A percentile compares a stretch with the other conserved stretches of the same genome.
Conservation (phyloP, 2,888 invertebrate species). For the Altica lythri region DNA sequence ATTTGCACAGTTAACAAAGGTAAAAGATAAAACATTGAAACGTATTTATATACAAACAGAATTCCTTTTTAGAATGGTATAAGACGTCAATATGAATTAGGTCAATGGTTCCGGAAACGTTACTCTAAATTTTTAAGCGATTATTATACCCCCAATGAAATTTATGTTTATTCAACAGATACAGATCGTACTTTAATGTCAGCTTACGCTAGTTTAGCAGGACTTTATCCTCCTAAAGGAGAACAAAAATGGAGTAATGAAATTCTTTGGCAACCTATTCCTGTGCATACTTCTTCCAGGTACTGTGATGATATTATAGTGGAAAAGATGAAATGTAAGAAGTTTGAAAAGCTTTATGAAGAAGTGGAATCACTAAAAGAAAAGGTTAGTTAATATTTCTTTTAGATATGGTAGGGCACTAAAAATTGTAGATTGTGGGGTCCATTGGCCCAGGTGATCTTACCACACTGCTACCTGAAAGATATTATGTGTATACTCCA, state of each 20-base stretch:
- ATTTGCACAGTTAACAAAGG: too few species aligned
- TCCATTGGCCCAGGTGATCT: too few species aligned
- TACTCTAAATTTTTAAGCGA: slow-evolving; percentile 66
- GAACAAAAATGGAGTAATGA: slow-evolving; percentile 44
- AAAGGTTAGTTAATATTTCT: too few species aligned
- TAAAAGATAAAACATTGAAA: too few species aligned
- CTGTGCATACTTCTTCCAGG: slow-evolving; percentile 63
- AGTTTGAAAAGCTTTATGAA: slow-evolving; percentile 66
- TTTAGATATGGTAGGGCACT: too few species aligned
- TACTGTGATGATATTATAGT: slow-evolving; percentile 20
- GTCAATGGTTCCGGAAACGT: slow-evolving; percentile 73
- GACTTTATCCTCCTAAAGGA: slow-evolving; percentile 54
- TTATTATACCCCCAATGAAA: slow-evolving; percentile 61
- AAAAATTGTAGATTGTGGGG: too few species aligned
- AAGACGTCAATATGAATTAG: slow-evolving; percentile 69
- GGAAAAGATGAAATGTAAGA: slow-evolving; percentile 60
- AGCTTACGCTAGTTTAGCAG: slow-evolving; percentile 58
- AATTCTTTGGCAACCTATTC: slow-evolving; percentile 70
- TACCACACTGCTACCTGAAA: too few species aligned
- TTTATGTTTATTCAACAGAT: slow-evolving; percentile 75
- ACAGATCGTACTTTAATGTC: slow-evolving; percentile 89
- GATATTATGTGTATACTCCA: too few species aligned
- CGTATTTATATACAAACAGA: too few species aligned
- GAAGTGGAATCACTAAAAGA: slow-evolving; percentile 51
- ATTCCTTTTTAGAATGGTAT: slow-evolving; percentile 64